Base-by-base conservation (phyloP, 2,888 invertebrate species). In the Cerceris rybyensis region DNA sequence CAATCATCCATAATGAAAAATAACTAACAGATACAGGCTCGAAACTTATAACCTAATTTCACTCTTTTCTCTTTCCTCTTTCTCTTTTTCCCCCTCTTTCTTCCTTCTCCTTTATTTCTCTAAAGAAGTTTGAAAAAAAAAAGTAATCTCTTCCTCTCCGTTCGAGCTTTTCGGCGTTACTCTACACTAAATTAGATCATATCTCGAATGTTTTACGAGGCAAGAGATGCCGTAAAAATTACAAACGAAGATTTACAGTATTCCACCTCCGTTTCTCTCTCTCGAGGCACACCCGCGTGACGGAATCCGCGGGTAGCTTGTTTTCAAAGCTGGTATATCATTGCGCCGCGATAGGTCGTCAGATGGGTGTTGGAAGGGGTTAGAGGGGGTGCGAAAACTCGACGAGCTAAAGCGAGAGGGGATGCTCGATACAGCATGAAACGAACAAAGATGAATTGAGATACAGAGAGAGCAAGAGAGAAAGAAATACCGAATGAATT, bases 241-340 rank as follows among this genome's bases (percentile, higher is more conserved):
- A 49, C 59, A 14, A 71, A 65, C 70, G 70, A 42, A 49, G 70
- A 79, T 75, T 68, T 68, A 58, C 65, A 57, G 28, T 64, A 50
- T 65, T 8, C 59, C 67, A 28, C 52, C 57, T 60, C 60, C 76
- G 65, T 80, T 17, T 72, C 71, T 57, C 65, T 50, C 43, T 57
- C 50, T 54, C 57, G 58, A n/a, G 43, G 54, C 49, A 9, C 46
- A 59, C 46, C 65, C 72, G 70, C 70, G 75, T 73, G 70, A 71
- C 73, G 79, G 72, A 73, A 77, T 78, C 70, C 69, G 66, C 63
- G 60, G 54, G 52, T 28, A 55, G 49, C 54, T 80, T 75, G 70
- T 70, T 77, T 68, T 65, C 76, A 70, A 70, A 43, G 42, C 8
- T 52, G 75, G 79, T 74, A 72, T 77, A 80, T 77, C 75, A 75